Percentiles rank a stretch among this genome's conserved stretches.
Conservation (phyloP, 2,797 vertebrate species). For the Epinephelus awoara region DNA sequence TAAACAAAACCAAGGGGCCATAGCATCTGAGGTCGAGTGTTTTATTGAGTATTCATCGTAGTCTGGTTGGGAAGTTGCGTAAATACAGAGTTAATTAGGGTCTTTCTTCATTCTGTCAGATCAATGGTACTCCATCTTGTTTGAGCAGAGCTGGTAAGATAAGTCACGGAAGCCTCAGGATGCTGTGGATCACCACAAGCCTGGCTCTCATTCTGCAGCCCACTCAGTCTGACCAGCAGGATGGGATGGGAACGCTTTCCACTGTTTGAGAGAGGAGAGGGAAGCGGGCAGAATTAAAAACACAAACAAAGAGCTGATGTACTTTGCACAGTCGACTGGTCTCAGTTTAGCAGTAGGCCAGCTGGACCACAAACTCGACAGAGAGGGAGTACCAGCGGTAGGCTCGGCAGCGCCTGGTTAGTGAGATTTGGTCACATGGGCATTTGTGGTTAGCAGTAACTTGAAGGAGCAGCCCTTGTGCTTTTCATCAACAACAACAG, state of each 20-base stretch:
- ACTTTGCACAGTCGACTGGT: conserved; percentile 61
- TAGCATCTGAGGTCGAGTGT: conserved; percentile 30
- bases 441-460: conserved; percentile 58
- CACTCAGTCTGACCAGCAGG: conserved; percentile 67
- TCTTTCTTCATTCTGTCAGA: conserved; percentile 74
- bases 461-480: conserved; percentile 44
- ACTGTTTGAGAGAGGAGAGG: conserved; percentile 54
- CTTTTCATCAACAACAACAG: conserved; percentile 34
- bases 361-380: conserved; percentile 61
- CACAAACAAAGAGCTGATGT: conserved; percentile 74
- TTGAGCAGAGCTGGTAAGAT: conserved; percentile 69
- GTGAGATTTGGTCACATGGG: conserved; percentile 54
- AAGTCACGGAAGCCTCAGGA: conserved; percentile 77
- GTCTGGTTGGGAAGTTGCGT: conserved; percentile 50
- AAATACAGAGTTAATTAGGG: conserved; percentile 68
- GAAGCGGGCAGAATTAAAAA: conserved; percentile 72
- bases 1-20: conserved; percentile 44
- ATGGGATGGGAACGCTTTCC: conserved; percentile 65
- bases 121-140: conserved; percentile 65
- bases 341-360: conserved; percentile 65
- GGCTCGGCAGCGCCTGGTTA: conserved; percentile 39
- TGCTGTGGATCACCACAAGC: conserved; percentile 80
- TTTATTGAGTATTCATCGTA: conserved; percentile 54
- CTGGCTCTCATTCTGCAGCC: conserved; percentile 73
- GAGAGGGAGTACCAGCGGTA: conserved; percentile 49